Evolutionary conservation across 1,140 invertebrate species (phyloP).

Genomic region (Drosophila paulistorum): DNA sequence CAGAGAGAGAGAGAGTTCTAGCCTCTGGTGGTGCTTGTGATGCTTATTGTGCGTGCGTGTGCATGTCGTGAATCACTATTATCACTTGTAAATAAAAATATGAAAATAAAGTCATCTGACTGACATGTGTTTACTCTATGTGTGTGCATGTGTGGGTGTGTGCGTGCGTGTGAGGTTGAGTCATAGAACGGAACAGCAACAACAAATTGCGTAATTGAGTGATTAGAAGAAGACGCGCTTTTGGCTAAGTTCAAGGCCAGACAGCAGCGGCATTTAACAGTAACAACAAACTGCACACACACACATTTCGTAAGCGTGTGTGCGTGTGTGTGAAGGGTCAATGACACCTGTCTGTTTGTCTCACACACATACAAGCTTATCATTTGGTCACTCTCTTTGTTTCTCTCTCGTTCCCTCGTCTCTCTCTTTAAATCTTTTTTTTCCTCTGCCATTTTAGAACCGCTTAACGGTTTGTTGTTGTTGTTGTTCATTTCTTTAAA

Average conservation of each 20-base stretch:
- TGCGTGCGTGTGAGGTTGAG: conserved; percentile 9
- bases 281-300: conserved; percentile 65
- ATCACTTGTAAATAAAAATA: conserved; percentile 12
- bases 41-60: conserved; percentile 7
- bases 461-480: conserved; percentile 44
- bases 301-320: conserved; percentile 17
- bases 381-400: conserved; percentile 61
- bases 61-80: conserved; percentile 9
- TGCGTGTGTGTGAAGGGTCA: conserved; percentile 67
- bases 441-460: conserved; percentile 53
- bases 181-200: neutral
- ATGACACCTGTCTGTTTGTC: conserved; percentile 77
- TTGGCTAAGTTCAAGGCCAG: conserved; percentile 78
- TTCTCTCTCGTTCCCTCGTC: conserved; percentile 14
- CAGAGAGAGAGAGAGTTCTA: neutral
- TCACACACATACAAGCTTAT: conserved; percentile 62
- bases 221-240: conserved; percentile 70
- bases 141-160: conserved; percentile 28
- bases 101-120: conserved; percentile 38
- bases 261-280: conserved; percentile 41
- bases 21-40: neutral
- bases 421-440: conserved; percentile 65
- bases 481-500: conserved; percentile 37
- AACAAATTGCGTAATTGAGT: conserved; percentile 43
- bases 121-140: conserved; percentile 61